phyloP scores from a whole-genome alignment of 2,113 vertebrate genomes.

The Phaethornis superciliosus region DNA sequence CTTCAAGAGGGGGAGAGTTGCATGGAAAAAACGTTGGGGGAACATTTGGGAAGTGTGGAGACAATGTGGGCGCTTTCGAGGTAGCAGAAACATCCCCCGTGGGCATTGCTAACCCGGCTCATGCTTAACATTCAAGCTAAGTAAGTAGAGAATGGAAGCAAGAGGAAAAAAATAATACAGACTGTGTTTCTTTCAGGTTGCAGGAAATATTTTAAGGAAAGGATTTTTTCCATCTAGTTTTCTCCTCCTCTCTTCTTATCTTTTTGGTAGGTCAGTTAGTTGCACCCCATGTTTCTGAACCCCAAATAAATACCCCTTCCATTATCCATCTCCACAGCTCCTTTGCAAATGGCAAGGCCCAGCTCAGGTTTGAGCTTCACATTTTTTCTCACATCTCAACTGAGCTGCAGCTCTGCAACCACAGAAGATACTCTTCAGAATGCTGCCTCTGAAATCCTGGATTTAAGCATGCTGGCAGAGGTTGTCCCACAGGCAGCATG shows the following conservation, averaged over 20 bases:
- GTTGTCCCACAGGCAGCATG: neutral
- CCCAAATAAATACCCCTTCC: neutral
- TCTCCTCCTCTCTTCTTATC: rapidly evolving
- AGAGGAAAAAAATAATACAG: neutral
- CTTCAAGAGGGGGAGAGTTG: neutral
- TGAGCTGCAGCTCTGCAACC: neutral
- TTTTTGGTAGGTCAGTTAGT: neutral
- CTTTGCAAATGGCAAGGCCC: neutral
- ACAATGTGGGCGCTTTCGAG: neutral
- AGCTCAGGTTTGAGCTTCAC: neutral
- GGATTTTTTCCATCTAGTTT: neutral
- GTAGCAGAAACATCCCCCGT: neutral
- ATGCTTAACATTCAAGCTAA: neutral
- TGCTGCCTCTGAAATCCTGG: neutral
- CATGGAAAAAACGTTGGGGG: neutral
- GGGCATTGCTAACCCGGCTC: neutral
- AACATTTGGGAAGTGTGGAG: neutral
- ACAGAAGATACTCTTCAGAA: neutral
- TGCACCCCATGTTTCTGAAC: neutral
- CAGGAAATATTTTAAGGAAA: neutral
- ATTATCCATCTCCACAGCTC: neutral
- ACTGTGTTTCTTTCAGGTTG: neutral
- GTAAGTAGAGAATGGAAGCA: neutral
- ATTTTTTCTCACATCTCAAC: neutral
- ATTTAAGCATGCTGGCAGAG: neutral